Base-by-base conservation (phyloP, 1,140 invertebrate genomes). In the Diorhabda sublineata region DNA sequence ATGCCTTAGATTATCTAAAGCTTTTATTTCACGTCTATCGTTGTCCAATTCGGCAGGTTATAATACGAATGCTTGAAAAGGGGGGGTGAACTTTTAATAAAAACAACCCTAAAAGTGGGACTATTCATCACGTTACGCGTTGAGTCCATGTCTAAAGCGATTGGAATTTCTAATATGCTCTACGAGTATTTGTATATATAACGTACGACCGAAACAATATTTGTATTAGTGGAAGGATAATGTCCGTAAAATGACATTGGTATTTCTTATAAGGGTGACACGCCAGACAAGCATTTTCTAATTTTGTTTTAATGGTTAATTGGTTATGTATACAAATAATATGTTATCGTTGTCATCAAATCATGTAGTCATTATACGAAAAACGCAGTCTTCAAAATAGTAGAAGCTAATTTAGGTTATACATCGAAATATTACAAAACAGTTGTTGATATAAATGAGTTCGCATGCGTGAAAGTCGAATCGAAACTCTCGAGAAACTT, bases 1-100 rank as follows among this genome's bases (percentile, higher is more conserved):
- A 52, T 52, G 47, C 47, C 47, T 52, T 52, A 52, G 47, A 52
- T 52, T 52, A 52, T 52, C 47, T 52, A 52, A 52, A 52, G 47
- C 47, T 52, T 52, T 52, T 52, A 52, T 52, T 52, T 52, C 47
- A 52, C 47, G 47, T 52, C 6, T 52, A 52, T 52, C 47, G 47
- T 52, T 52, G 47, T 52, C 47, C 47, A 52, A 52, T 52, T 8
- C n/a, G n/a, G 47, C 47, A 52, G 47, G 47, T 52, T 52, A 52
- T 52, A 52, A 52, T 52, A n/a, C 4, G 47, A 52, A n/a, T 52
- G 47, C 4, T 52, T 52, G n/a, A 52, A 52, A 52, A 26, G 26
- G 26, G 47, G 47, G 47, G 47, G 47, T 52, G 47, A 52, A 52
- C 47, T 52, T 52, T 52, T 52, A 52, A 52, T 52, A 52, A 52